Conservation (phyloP, 2,888 invertebrate species). For the Ichneumoninae sp. region DNA sequence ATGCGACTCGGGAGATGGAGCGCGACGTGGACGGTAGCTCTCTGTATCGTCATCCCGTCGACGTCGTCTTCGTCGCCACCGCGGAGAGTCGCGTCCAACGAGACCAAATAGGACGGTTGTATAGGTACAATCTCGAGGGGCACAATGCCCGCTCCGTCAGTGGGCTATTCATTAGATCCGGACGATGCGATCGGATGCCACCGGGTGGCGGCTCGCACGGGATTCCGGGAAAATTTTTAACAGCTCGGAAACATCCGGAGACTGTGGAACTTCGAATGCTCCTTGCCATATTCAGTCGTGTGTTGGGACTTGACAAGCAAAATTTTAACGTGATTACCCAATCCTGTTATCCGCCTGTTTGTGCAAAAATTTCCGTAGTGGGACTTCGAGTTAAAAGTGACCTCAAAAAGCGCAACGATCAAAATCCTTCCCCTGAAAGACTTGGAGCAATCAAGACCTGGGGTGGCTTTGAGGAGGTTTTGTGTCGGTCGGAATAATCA, state of each 20-base stretch:
- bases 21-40: slow-evolving; percentile 54
- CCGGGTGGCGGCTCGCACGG: slow-evolving; percentile 74
- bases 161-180: slow-evolving; percentile 80
- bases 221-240: slow-evolving; percentile 76
- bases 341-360: too few relatives aligned
- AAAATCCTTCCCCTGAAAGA: background rate
- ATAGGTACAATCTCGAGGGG: slow-evolving; percentile 41
- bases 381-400: too few relatives aligned
- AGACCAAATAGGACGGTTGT: slow-evolving; percentile 51
- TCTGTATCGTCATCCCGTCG: slow-evolving; percentile 55
- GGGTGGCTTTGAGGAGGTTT: background rate
- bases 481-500: too few relatives aligned
- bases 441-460: background rate
- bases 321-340: background rate
- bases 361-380: too few relatives aligned
- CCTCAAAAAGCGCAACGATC: background rate
- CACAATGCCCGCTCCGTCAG: slow-evolving; percentile 40
- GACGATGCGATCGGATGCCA: slow-evolving; percentile 78
- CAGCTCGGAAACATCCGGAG: slow-evolving; percentile 6
- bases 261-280: background rate
- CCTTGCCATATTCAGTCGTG: background rate
- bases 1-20: slow-evolving; percentile 70
- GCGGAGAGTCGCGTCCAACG: slow-evolving; percentile 29
- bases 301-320: background rate
- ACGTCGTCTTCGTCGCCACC: slow-evolving; percentile 31